Percentiles rank a stretch among this genome's conserved stretches.
phyloP scores from a whole-genome alignment of 1,140 invertebrate genomes.

The Spodoptera frugiperda region DNA sequence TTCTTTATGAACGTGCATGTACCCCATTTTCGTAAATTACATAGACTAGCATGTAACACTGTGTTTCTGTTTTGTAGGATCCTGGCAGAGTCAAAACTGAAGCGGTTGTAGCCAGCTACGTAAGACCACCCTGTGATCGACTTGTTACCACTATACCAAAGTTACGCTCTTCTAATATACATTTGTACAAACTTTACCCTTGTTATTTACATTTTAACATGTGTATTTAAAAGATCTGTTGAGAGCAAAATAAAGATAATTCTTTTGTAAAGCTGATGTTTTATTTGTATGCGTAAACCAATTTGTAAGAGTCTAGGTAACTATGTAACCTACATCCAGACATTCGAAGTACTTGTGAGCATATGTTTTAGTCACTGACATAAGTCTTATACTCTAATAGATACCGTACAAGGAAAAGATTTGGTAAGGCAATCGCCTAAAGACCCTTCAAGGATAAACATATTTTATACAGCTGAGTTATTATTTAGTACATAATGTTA shows the following conservation, averaged over 20 bases:
- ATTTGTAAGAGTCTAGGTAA: neutral
- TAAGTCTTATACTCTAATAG: slow-evolving; percentile 25
- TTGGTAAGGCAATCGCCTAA: slow-evolving; percentile 3
- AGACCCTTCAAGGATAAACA: neutral
- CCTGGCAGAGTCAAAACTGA: slow-evolving; percentile 63
- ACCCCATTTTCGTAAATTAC: neutral
- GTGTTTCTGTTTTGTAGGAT: slow-evolving; percentile 60
- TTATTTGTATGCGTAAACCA: neutral
- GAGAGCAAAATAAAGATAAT: slow-evolving; percentile 40
- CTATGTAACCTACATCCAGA: neutral
- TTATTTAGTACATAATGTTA: neutral
- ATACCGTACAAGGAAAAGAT: slow-evolving; percentile 13
- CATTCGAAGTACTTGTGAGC: neutral
- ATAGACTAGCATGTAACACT: slow-evolving; percentile 17
- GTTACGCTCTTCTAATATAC: slow-evolving; percentile 44
- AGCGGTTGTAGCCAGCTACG: slow-evolving; percentile 40
- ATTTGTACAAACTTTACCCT: slow-evolving; percentile 34
- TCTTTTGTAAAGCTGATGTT: slow-evolving; percentile 13
- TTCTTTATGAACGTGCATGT: slow-evolving; percentile 27
- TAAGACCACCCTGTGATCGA: slow-evolving; percentile 47
- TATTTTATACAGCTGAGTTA: slow-evolving; percentile 8
- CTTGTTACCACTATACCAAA: slow-evolving; percentile 21
- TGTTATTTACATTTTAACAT: slow-evolving; percentile 36
- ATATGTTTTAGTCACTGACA: slow-evolving; percentile 14
- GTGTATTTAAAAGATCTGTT: slow-evolving; percentile 28